Conservation (phyloP, 1,140 invertebrate species). For the Campoletis sonorensis region DNA sequence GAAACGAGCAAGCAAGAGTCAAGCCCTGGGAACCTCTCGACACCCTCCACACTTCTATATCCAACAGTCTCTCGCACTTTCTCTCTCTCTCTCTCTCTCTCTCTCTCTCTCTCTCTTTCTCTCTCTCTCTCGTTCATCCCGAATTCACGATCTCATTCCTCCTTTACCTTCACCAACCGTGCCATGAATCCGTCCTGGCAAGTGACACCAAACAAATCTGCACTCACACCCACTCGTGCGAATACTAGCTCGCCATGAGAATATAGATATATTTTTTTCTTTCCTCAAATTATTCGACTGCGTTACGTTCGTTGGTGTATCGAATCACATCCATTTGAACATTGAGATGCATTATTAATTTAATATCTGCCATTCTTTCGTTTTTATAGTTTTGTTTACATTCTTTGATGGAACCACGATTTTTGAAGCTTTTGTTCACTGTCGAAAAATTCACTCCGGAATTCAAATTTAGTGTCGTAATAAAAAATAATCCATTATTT, state of each 20-base stretch:
- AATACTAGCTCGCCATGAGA: background rate
- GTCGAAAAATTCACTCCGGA: no score
- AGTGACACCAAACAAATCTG: conserved; percentile 75
- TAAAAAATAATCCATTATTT: no score
- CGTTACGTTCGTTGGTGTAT: no score
- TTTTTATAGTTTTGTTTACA: no score
- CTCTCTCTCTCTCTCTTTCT: conserved; percentile 40
- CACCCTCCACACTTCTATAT: conserved; percentile 37
- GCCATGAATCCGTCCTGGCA: conserved; percentile 64
- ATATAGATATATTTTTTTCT: background rate
- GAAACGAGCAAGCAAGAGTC: conserved; percentile 48
- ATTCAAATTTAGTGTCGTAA: no score
- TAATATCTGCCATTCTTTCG: no score
- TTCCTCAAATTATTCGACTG: no score
- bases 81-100: conserved; percentile 36
- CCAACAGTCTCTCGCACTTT: conserved; percentile 17
- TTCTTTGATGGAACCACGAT: no score
- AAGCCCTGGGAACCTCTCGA: conserved; percentile 40
- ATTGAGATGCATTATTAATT: no score
- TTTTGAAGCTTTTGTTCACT: no score
- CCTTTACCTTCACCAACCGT: conserved; percentile 46
- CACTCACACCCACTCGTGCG: conserved; percentile 57
- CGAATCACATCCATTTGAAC: no score
- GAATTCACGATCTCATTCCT: conserved; percentile 45
- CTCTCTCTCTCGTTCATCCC: conserved; percentile 36